phyloP scores from a whole-genome alignment of 2,113 vertebrate genomes.

The Platichthys flesus region DNA sequence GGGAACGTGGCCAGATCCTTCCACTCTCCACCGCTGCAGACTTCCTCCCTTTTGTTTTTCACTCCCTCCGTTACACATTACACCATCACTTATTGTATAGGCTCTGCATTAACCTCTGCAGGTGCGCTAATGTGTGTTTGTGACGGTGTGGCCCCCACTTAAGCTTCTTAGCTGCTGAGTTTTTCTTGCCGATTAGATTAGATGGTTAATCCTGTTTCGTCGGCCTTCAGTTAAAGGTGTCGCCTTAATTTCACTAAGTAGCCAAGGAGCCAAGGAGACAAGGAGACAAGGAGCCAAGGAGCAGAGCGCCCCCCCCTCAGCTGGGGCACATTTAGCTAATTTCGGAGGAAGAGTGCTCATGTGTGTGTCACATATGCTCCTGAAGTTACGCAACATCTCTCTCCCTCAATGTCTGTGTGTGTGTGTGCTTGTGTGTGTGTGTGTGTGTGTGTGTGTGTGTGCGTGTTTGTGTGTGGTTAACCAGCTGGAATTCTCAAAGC shows the following conservation, averaged over 20 bases:
- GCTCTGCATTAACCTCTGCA: constrained; percentile 43
- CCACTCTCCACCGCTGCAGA: constrained; percentile 18
- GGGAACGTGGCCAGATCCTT: constrained; percentile 8
- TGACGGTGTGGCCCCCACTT: constrained; percentile 14
- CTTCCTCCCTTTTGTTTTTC: neutral
- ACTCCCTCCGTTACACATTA: constrained; percentile 8
- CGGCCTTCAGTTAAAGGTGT: constrained; percentile 43
- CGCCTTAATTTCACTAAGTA: constrained; percentile 60
- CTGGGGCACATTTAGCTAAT: constrained; percentile 43
- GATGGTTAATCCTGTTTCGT: constrained; percentile 58
- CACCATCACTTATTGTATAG: neutral
- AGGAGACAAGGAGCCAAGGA: constrained; percentile 44
- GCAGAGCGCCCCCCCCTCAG: constrained; percentile 6
- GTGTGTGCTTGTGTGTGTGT: constrained; percentile 34
- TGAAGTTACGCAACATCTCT: constrained; percentile 46
- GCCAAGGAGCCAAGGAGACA: constrained; percentile 41
- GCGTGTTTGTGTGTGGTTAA: constrained; percentile 36
- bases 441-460: constrained; percentile 16
- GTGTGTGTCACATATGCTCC: constrained; percentile 38
- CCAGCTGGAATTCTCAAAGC: constrained; percentile 32
- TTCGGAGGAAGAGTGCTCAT: constrained; percentile 23
- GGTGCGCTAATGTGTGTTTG: constrained; percentile 35
- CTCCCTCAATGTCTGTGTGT: constrained; percentile 13
- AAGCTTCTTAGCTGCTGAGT: constrained; percentile 46
- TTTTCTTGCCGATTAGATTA: constrained; percentile 64